These are phyloP conservation scores for Corythoichthys haematopterus DNA, from an alignment of 2,113 vertebrate genomes.

Conservation along the genomic window DNA sequence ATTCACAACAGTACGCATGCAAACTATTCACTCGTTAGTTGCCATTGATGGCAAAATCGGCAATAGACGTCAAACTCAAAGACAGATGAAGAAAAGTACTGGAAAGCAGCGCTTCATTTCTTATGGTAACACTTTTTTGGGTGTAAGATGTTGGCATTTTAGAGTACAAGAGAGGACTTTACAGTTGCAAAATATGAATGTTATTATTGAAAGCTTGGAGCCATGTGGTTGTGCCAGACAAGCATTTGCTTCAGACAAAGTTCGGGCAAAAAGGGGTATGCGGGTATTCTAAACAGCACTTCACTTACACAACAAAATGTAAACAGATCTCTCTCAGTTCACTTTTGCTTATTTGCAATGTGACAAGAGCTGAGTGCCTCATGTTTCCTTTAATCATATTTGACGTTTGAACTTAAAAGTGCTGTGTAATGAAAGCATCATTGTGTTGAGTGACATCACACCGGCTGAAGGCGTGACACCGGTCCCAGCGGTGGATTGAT, in stretches of 20 bases:
- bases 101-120: no score
- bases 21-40: no score
- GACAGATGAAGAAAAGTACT: no score
- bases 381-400: slow-evolving; percentile 35
- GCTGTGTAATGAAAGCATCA: slow-evolving; percentile 48
- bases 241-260: neutral
- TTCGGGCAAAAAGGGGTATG: slow-evolving; percentile 7
- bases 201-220: slow-evolving; percentile 20
- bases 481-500: neutral
- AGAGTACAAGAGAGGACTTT: neutral
- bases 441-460: slow-evolving; percentile 47
- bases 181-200: neutral
- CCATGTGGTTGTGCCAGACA: slow-evolving; percentile 4
- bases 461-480: slow-evolving; percentile 20
- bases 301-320: slow-evolving; percentile 33
- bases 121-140: no score
- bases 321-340: slow-evolving; percentile 21
- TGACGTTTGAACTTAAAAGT: slow-evolving; percentile 40
- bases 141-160: neutral
- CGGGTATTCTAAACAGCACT: slow-evolving; percentile 27
- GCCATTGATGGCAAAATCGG: no score
- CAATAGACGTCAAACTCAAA: no score
- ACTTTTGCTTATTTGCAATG: slow-evolving; percentile 33
- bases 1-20: no score
- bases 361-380: slow-evolving; percentile 17